phyloP scores from a whole-genome alignment of 2,797 vertebrate genomes.

The Xenopus petersii region DNA sequence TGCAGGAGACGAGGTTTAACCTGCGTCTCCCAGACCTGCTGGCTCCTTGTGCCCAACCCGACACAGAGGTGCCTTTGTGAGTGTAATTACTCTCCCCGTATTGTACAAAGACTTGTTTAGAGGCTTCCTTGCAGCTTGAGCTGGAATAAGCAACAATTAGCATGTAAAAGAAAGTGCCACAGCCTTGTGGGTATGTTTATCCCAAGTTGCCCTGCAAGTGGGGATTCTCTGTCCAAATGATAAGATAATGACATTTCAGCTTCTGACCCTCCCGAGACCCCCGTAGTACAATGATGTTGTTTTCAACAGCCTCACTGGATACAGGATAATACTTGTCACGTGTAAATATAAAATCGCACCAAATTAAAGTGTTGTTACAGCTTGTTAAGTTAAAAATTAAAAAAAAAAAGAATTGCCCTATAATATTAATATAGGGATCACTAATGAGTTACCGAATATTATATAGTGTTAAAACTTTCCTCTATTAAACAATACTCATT shows the following conservation, averaged over 20 bases:
- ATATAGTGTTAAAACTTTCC: no score
- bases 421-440: no score
- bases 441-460: no score
- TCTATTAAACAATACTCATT: no score
- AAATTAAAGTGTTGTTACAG: no score
- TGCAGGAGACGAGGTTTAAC: slow-evolving; percentile 86
- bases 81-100: slow-evolving; percentile 91
- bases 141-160: slow-evolving; percentile 70
- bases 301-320: no score
- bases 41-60: slow-evolving; percentile 91
- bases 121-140: slow-evolving; percentile 70
- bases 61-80: slow-evolving; percentile 99
- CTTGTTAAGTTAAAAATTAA: no score
- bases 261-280: neutral
- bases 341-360: no score
- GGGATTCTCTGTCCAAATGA: slow-evolving; percentile 1
- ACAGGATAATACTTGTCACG: no score
- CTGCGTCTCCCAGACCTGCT: slow-evolving; percentile 95
- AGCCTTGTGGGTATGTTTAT: slow-evolving; percentile 55
- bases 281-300: no score
- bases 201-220: slow-evolving; percentile 50
- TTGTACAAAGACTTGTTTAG: slow-evolving; percentile 75
- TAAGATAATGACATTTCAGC: neutral
- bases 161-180: slow-evolving; percentile 68
- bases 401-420: no score